Evolutionary conservation across 2,888 invertebrate species (phyloP).

Genomic region (Drosophila acutilabella): DNA sequence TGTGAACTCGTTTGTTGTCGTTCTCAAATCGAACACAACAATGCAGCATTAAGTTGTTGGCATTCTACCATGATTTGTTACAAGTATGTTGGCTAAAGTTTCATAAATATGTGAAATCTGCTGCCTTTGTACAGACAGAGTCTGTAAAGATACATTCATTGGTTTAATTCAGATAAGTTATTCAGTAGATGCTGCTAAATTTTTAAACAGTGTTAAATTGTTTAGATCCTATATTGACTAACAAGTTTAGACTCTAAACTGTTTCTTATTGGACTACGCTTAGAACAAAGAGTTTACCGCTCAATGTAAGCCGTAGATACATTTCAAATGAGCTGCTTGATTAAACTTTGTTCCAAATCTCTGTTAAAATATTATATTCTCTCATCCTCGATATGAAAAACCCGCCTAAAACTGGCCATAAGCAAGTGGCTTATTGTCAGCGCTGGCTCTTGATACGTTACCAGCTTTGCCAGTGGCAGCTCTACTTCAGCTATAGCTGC

Average conservation of each 20-base stretch:
- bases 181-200: too few species aligned
- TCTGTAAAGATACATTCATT: neutral
- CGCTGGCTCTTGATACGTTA: conserved; percentile 36
- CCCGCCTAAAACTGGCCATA: conserved; percentile 20
- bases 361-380: conserved; percentile 7
- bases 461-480: conserved; percentile 41
- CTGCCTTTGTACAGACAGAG: neutral
- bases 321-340: neutral
- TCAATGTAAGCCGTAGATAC: too few species aligned
- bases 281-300: too few species aligned
- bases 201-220: too few species aligned
- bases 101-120: conserved; percentile 7
- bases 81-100: neutral
- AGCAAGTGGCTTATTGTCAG: conserved; percentile 36
- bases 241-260: too few species aligned
- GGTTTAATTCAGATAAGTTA: too few species aligned
- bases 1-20: conserved; percentile 70
- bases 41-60: conserved; percentile 42
- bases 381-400: conserved; percentile 15
- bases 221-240: too few species aligned
- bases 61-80: conserved; percentile 34
- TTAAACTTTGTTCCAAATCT: neutral
- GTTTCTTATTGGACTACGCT: too few species aligned
- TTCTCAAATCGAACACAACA: conserved; percentile 52
- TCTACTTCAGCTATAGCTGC: conserved; percentile 58